Base-by-base conservation (phyloP, 1,140 invertebrate species). In the Mycetomoellerius zeteki region DNA sequence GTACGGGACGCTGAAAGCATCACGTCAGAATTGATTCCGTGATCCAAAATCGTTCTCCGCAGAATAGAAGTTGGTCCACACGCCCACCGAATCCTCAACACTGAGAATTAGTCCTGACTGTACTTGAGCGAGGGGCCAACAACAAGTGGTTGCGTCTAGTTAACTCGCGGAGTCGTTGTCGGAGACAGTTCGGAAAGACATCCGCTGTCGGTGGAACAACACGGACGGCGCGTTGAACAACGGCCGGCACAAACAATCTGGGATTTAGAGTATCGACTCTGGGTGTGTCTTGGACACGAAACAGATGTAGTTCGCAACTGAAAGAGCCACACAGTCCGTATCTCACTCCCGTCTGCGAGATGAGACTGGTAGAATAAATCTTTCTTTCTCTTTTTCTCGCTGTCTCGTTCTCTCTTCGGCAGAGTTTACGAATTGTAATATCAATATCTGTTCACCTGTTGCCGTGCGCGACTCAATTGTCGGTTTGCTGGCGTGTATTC, bases 121-220 rank as follows among this genome's bases (percentile, higher is more conserved):
- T 86, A 71, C 60, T 73, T 52, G 87, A 89, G 56, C 65, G 73
- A 71, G 76, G 76, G 62, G 76, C 71, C 69, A 60, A 73, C 89
- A 91, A 91, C 89, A 91, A 91, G 89, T 91, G 89, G 89, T 91
- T 90, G 89, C 62, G 86, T 90, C 86, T 90, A 88, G 89, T 90
- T 91, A 90, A 90, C 86, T 91, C 73, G 82, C 82, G 82, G 86
- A 67, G 64, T 91, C 86, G 89, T 88, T 90, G 86, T 72, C 62
- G 89, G 81, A 86, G 89, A 91, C 89, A 91, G 89, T 90, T 90
- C 65, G 64, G 50, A 65, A 90, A 90, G 89, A 91, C 89, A 86
- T 43, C 24, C 64, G 81, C 76, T 88, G 88, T 90, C 88, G 73
- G 43, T 78, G 85, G 43, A 56, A 60, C 80, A 84, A 62, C 80